These are phyloP conservation scores for Morus bassanus DNA, from an alignment of 2,797 vertebrate species.

Conservation along the genomic window DNA sequence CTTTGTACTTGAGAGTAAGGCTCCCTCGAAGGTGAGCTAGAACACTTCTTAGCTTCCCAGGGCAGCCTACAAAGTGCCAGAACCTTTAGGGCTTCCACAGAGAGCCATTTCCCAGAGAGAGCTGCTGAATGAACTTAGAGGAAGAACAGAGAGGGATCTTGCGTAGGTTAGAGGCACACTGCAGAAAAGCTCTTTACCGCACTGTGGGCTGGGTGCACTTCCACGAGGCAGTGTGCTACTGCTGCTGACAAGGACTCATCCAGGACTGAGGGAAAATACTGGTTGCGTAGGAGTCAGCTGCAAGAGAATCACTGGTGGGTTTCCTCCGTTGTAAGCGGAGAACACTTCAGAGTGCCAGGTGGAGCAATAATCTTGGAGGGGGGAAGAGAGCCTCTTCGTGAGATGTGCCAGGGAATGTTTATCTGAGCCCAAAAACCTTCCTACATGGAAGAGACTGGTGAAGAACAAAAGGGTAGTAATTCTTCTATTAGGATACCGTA, in stretches of 20 bases:
- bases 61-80: neutral
- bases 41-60: neutral
- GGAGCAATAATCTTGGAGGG: neutral
- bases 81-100: neutral
- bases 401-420: neutral
- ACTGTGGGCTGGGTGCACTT: neutral
- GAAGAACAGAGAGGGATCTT: neutral
- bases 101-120: neutral
- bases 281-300: neutral
- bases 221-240: neutral
- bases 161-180: neutral
- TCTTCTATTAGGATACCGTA: neutral
- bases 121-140: neutral
- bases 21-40: neutral
- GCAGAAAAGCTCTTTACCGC: neutral
- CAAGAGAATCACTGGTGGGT: neutral
- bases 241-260: neutral
- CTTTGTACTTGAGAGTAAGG: neutral
- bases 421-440: neutral
- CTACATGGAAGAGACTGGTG: neutral
- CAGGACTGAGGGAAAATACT: neutral
- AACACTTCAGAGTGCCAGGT: neutral
- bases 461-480: neutral
- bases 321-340: neutral
- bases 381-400: neutral